Evolutionary conservation across 1,140 invertebrate genomes (phyloP), one percentile per base, ranked within the genome.

Genomic region (Oncopodura yosiiana): DNA sequence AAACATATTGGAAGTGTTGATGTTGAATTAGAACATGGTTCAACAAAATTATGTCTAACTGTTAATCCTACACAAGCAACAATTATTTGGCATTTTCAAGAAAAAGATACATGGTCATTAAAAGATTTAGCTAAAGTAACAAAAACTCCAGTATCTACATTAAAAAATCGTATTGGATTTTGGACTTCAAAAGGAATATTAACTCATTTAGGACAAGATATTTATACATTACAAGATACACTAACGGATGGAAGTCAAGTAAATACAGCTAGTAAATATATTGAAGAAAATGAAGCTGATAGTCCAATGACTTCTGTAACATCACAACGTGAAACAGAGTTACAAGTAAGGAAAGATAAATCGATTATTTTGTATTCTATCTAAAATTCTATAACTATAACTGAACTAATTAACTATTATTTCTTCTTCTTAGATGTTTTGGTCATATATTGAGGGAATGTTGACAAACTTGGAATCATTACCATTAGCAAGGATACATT

Each of bases 371-470:
- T 30, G 16, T 16, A 44, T 63, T 45, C 65, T 42, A 53, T 69
- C 67, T 34, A 34, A 34, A 34, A 34, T 34, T n/a, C n/a, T n/a
- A n/a, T n/a, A n/a, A n/a, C n/a, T n/a, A n/a, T n/a, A n/a, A n/a
- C n/a, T n/a, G n/a, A n/a, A n/a, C n/a, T n/a, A 53, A 29, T 41
- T 21, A 26, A 23, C n/a, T 38, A 14, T 19, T 24, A 49, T 12
- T 27, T 50, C 29, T 26, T n/a, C n/a, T n/a, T 64, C 67, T 2
- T 60, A 79, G 73, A 86, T 90, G 9, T 92, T 92, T 66, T 96
- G 92, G 92, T 90, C 89, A 0, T 96, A 96, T 65, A 94, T 95
- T 66, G 84, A 93, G 32, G 92, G 91, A 8, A 95, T 97, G 91
- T 71, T 97, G 24, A 93, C 91, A 0, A 97, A 96, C 75, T 74